Evolutionary conservation across 2,113 vertebrate species (phyloP).

Genomic region (Sapajus apella): DNA sequence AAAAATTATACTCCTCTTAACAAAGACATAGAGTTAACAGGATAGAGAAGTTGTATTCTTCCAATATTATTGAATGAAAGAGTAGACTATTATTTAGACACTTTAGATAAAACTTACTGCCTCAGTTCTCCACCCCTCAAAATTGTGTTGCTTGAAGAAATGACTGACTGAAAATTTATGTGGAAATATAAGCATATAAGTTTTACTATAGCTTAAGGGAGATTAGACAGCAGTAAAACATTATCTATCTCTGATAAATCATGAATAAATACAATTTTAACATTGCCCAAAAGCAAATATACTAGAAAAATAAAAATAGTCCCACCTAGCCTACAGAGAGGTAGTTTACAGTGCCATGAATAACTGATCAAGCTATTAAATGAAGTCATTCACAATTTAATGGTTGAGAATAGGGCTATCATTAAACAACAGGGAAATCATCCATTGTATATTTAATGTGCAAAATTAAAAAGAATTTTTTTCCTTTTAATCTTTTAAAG

Average conservation of each 20-base stretch:
- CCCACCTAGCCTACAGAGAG: neutral
- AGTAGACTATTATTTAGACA: neutral
- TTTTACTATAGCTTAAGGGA: conserved; percentile 3
- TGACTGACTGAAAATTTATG: neutral
- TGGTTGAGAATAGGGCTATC: neutral
- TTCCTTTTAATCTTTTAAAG: neutral
- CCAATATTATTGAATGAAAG: neutral
- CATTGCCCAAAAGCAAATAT: neutral
- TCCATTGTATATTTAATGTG: neutral
- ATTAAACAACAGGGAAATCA: neutral
- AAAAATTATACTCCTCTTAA: neutral
- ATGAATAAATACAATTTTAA: neutral
- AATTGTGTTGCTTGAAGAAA: conserved; percentile 21
- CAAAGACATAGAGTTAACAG: neutral
- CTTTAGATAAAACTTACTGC: neutral
- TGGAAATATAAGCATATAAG: neutral
- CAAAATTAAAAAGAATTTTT: neutral
- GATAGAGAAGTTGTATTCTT: neutral
- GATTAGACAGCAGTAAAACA: neutral
- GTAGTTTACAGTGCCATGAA: neutral
- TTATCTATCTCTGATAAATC: neutral
- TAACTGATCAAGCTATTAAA: conserved; percentile 11
- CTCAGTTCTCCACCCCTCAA: neutral
- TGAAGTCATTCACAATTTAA: conserved; percentile 22
- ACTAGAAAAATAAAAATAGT: neutral